These are phyloP conservation scores for Myathropa florea DNA, from an alignment of 2,888 invertebrate genomes.

Conservation along the genomic window DNA sequence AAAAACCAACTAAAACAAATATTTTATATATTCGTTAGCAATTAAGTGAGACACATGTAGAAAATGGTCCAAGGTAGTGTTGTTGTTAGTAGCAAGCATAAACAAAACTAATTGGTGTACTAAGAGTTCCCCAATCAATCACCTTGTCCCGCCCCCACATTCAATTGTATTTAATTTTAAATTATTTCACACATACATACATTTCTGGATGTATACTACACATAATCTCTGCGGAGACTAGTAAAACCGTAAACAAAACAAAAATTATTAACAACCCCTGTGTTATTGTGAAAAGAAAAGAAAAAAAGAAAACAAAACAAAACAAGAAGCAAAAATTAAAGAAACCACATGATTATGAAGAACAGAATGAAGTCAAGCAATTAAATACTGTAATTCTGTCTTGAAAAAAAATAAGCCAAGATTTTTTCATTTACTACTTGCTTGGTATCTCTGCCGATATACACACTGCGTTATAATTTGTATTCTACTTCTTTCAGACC, in stretches of 20 bases:
- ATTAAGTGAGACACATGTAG: conserved; percentile 53
- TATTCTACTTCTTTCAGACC: conserved; percentile 67
- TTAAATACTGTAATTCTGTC: conserved; percentile 63
- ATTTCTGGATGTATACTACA: conserved; percentile 41
- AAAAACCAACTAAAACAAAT: conserved; percentile 25
- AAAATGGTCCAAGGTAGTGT: conserved; percentile 46
- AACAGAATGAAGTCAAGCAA: conserved; percentile 51
- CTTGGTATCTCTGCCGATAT: conserved; percentile 22
- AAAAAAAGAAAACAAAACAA: not conserved
- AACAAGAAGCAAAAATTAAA: conserved; percentile 17
- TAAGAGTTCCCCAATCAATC: conserved; percentile 27
- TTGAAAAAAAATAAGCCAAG: conserved; percentile 27
- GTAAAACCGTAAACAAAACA: not conserved
- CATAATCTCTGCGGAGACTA: conserved; percentile 24
- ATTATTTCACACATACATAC: conserved; percentile 51
- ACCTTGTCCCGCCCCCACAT: conserved; percentile 24
- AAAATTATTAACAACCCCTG: conserved; percentile 41
- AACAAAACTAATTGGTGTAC: conserved; percentile 47
- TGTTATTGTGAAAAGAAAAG: conserved; percentile 57
- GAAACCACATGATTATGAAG: conserved; percentile 31
- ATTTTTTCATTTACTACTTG: conserved; percentile 60
- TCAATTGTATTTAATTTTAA: conserved; percentile 53
- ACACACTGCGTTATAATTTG: conserved; percentile 59
- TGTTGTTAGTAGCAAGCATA: conserved; percentile 31
- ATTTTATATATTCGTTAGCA: conserved; percentile 58